These are phyloP conservation scores for Schizopygopsis malacanthus DNA, from an alignment of 2,797 vertebrate species.

Conservation along the genomic window DNA sequence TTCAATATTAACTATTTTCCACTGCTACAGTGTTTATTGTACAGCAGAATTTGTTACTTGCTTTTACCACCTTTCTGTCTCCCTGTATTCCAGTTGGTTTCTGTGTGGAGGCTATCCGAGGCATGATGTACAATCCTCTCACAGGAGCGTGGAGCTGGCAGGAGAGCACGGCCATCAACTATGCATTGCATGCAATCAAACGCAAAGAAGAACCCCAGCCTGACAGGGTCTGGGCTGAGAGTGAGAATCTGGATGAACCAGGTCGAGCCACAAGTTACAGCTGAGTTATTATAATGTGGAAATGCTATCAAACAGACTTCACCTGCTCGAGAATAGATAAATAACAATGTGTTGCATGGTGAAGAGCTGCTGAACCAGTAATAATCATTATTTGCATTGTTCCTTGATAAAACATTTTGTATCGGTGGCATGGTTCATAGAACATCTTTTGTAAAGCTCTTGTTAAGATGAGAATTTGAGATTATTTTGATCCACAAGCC, in stretches of 20 bases:
- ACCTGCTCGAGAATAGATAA: not conserved
- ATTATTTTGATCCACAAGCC: not conserved
- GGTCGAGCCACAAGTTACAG: constrained; percentile 33
- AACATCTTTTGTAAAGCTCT: not conserved
- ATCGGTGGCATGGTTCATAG: not conserved
- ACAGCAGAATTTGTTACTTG: not conserved
- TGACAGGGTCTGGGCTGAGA: constrained; percentile 49
- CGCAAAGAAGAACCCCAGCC: constrained; percentile 43
- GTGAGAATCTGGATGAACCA: constrained; percentile 41
- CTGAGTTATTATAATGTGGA: constrained; percentile 53
- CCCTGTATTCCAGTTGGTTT: constrained; percentile 82
- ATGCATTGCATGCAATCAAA: constrained; percentile 90
- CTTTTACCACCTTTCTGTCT: not conserved
- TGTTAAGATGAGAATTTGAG: not conserved
- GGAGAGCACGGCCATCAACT: constrained; percentile 86
- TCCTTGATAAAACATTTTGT: not conserved
- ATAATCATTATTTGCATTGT: not conserved
- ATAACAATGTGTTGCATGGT: not conserved
- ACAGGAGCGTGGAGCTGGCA: constrained; percentile 88
- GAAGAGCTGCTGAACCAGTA: constrained; percentile 10
- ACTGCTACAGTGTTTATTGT: not conserved
- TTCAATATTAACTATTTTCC: not conserved
- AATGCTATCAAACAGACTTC: not conserved
- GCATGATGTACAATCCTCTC: constrained; percentile 92
- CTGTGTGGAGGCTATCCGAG: constrained; percentile 83